phyloP scores from a whole-genome alignment of 2,888 invertebrate species.

The Metalampra italica region DNA sequence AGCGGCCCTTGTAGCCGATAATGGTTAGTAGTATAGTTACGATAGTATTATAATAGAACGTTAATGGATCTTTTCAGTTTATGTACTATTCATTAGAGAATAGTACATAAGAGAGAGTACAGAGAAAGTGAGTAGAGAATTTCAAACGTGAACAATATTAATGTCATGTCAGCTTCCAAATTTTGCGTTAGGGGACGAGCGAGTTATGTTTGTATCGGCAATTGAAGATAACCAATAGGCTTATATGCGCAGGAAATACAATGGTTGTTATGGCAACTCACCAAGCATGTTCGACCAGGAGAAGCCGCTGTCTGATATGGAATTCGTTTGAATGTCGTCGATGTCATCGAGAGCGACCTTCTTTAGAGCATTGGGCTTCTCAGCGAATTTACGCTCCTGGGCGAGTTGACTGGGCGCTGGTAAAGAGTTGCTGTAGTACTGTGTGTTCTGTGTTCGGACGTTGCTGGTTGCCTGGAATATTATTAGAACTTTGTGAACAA shows the following conservation, averaged over 20 bases:
- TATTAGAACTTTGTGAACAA: neutral
- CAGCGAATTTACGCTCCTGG: slow-evolving; percentile 89
- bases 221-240: neutral
- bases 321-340: slow-evolving; percentile 89
- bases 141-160: too few species aligned
- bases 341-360: slow-evolving; percentile 90
- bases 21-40: too few species aligned
- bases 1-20: too few species aligned
- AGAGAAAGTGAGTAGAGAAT: too few species aligned
- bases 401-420: slow-evolving; percentile 58
- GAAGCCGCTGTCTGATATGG: slow-evolving; percentile 88
- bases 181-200: too few species aligned
- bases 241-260: slow-evolving; percentile 6
- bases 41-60: too few species aligned
- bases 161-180: too few species aligned
- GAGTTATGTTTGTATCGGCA: too few species aligned
- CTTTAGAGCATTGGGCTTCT: slow-evolving; percentile 93
- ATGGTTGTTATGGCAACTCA: slow-evolving; percentile 29
- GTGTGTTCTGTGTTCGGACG: slow-evolving; percentile 66
- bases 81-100: too few species aligned
- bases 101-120: too few species aligned
- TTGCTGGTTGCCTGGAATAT: slow-evolving; percentile 64
- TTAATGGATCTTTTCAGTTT: too few species aligned
- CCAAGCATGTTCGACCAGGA: slow-evolving; percentile 93
- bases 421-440: slow-evolving; percentile 69